Evolutionary conservation across 2,113 vertebrate genomes (phyloP), one percentile per base, ranked within the genome.

Genomic region (Scomber colias): DNA sequence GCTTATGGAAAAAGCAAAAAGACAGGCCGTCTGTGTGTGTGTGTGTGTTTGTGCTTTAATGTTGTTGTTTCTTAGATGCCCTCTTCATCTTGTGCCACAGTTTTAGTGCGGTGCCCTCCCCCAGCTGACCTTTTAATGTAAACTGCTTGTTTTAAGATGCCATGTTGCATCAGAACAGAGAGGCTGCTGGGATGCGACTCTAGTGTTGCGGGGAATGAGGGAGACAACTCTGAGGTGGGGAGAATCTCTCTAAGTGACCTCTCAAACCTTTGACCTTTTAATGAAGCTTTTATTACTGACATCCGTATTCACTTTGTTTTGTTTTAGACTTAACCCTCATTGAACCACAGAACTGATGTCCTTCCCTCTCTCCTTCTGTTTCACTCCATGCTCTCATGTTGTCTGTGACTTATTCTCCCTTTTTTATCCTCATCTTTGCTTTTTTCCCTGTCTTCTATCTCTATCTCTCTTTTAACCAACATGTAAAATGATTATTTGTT

Each of bases 81-180:
- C 70, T 76, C 74, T 53, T 79, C 72, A 61, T 84, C 82, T 63
- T 51, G 49, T 80, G 69, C 56, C 73, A 77, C 83, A 79, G 82
- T 71, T 76, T 60, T 61, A 68, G 75, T 44, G 19, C 17, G 6
- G 17, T 87, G 79, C 75, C 89, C 89, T 86, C 83, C 89, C 87
- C 88, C 85, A 74, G 67, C 62, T 94, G 92, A 94, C 92, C 91
- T 93, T 93, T 92, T 73, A 92, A 91, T 90, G 90, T 93, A 92
- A 93, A 92, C 74, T 90, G 86, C 85, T 92, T 92, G 89, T 93
- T 91, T 92, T 90, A 92, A 92, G 91, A 90, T 93, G 92, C 92
- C 93, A 92, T 62, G 83, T 88, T 84, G 86, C 75, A 95, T 94
- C 90, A 94, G 70, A 19, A 80, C 60, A 56, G 30, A 63, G 77